These are phyloP conservation scores for Characodon lateralis DNA, from an alignment of 2,797 vertebrate species.

Conservation along the genomic window DNA sequence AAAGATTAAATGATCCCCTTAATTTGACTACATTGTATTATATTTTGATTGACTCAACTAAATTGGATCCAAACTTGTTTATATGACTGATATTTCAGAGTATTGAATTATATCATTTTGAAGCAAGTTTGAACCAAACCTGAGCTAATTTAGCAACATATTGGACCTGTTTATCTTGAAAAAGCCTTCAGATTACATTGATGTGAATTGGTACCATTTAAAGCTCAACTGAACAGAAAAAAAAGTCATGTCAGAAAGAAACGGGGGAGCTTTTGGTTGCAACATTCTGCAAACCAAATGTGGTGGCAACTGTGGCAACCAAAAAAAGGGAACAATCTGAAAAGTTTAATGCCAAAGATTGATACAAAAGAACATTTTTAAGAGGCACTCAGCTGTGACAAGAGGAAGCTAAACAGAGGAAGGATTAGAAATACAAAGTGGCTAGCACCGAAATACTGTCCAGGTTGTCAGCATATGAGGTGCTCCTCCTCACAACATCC, in stretches of 20 bases:
- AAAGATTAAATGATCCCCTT: too few species aligned
- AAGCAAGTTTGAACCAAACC: neutral
- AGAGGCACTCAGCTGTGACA: neutral
- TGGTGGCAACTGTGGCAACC: neutral
- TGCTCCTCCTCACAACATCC: neutral
- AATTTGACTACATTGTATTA: too few species aligned
- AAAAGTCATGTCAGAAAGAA: neutral
- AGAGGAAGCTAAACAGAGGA: neutral
- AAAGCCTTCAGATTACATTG: too few species aligned
- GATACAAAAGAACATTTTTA: too few species aligned
- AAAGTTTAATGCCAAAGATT: neutral
- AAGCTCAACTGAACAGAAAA: too few species aligned
- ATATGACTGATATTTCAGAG: neutral
- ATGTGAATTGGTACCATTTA: too few species aligned
- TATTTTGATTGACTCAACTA: neutral
- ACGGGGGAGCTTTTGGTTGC: neutral
- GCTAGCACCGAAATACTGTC: conserved; percentile 23
- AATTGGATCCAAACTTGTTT: neutral
- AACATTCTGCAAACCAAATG: neutral
- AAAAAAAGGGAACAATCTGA: neutral
- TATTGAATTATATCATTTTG: neutral
- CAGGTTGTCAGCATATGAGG: conserved; percentile 16
- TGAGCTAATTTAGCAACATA: too few species aligned
- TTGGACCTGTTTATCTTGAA: too few species aligned
- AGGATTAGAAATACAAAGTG: conserved; percentile 29